Base-by-base conservation (phyloP, 2,113 vertebrate genomes). In the Saiga tatarica region DNA sequence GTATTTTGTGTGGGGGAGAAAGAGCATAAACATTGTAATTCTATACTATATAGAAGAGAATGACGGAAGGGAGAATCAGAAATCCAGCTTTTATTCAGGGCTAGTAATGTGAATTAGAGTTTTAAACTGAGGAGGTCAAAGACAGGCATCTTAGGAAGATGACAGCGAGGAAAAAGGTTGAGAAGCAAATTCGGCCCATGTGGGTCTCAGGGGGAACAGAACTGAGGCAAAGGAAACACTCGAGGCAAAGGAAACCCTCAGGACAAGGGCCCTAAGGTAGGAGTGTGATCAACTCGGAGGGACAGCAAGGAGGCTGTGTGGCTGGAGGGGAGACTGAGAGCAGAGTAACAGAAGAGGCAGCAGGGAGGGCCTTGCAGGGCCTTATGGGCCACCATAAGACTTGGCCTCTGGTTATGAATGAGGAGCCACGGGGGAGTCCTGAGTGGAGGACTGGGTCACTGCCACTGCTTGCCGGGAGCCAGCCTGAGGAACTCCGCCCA, bases 331-430 rank as follows among this genome's bases (percentile, higher is more conserved):
- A 53, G 67, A 55, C 15, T 7, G 2, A 3, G 30, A 7, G 52
- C 11, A 19, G 47, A 78, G 36, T 5, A 3, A 23, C 42, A 50
- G 57, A 50, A 47, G 30, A 36, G 36, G 9, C 16, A 16, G 60
- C 81, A 85, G 42, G 14, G 26, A 50, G 85, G 26, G 16, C 23
- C 5, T 36, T 1, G 0, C 3, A 4, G 8, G 11, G 6, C 36
- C 53, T 76, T 81, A 4, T 39, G 28, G 11, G 30, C 28, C 39
- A 9, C 0, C 1, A 0, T 17, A 14, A 85, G n/a, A 26, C 39
- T 55, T 52, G 79, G 25, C 36, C 30, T 36, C 64, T 36, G 64
- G 8, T 62, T 88, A 8, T 8, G 30, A 67, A 14, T 33, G 45
- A 33, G 39, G 47, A 67, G 21, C 79, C 33, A 2, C 9, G 3